Evolutionary conservation across 2,797 vertebrate species (phyloP), one percentile per base, ranked within the genome.

Genomic region (Petrocephalus sullivani): DNA sequence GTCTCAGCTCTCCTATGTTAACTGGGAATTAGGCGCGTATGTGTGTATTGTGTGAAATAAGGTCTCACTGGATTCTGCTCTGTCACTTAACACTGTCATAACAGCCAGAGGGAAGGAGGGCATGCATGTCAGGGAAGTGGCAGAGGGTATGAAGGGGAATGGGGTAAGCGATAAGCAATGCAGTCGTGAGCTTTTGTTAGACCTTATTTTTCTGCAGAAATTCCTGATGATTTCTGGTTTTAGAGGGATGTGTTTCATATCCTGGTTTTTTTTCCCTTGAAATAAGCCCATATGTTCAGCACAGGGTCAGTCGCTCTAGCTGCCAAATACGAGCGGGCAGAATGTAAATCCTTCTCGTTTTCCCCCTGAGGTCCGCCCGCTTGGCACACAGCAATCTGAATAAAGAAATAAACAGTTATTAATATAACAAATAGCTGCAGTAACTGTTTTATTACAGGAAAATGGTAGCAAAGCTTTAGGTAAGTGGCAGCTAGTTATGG

Each of bases 221-320:
- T 51, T 51, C n/a, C n/a, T n/a, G 46, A 54, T 54, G 49, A 54
- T 83, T 53, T 83, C 51, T 83, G 46, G 19, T 83, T 83, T 83
- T 54, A 19, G 41, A 53, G 37, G 78, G 46, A 82, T 82, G 16
- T n/a, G 41, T 83, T 83, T 51, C 49, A 83, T 83, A 28, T 53
- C 49, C 51, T 54, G 75, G 37, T 71, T 28, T 71, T 71, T 71
- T 71, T 71, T 71, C 37, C 64, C 64, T 71, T 71, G 64, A 37
- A 71, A 71, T 71, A 71, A 71, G 64, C 64, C 64, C 64, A 81
- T 41, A 81, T 81, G 75, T 19, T 81, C 41, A n/a, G 75, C 75
- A 46, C 7, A 49, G 16, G 75, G 75, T 81, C 75, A 49, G 41
- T 49, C 75, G 37, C 41, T 49, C 41, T 3, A 81, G 75, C 33